phyloP scores from a whole-genome alignment of 2,113 vertebrate genomes.

The Protobothrops mucrosquamatus region DNA sequence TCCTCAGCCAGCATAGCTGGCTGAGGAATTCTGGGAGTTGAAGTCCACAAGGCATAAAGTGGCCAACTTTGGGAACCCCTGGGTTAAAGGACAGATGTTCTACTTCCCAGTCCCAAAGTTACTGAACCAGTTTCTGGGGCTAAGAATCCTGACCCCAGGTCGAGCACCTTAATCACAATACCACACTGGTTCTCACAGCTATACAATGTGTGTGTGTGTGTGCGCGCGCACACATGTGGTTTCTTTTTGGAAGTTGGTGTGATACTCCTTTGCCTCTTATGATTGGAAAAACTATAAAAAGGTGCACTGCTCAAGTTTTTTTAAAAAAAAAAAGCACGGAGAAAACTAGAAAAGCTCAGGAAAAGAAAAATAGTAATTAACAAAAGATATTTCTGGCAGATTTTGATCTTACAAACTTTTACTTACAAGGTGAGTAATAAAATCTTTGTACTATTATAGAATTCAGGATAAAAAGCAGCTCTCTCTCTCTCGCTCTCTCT shows the following conservation, averaged over 20 bases:
- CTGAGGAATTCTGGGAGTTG: no score
- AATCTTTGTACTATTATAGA: not conserved
- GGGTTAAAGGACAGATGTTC: not conserved
- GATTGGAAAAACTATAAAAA: not conserved
- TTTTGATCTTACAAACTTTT: not conserved
- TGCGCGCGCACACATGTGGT: no score
- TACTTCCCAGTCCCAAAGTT: not conserved
- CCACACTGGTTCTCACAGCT: no score
- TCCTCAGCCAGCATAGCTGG: no score
- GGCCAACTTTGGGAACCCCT: no score
- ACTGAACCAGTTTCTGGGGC: not conserved
- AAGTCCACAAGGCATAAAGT: no score
- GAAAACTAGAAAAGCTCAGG: not conserved
- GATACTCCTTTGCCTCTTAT: not conserved
- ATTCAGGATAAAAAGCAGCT: not conserved
- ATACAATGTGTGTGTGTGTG: not conserved
- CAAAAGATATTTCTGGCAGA: not conserved
- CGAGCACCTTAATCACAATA: no score
- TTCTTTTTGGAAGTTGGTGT: not conserved
- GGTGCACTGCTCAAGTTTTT: not conserved
- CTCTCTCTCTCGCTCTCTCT: not conserved
- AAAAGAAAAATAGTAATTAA: not conserved
- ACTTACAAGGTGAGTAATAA: not conserved
- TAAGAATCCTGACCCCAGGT: not conserved
- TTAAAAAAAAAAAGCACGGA: not conserved